Percentiles rank a stretch among this genome's conserved stretches.
phyloP scores from a whole-genome alignment of 2,797 vertebrate genomes.

The Melanotaenia boesemani region DNA sequence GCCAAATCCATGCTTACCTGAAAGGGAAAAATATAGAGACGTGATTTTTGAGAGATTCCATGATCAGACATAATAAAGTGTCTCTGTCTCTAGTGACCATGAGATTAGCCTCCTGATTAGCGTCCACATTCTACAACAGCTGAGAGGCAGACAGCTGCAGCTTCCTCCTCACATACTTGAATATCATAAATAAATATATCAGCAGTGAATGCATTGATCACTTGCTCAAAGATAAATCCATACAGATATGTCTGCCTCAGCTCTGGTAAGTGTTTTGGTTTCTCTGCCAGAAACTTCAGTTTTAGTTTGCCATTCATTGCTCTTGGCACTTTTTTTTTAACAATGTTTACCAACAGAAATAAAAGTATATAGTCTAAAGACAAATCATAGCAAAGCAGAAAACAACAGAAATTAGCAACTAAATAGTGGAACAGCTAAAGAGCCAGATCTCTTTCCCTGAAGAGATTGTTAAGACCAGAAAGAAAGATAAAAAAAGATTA shows the following conservation, averaged over 20 bases:
- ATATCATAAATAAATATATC: neutral
- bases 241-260: neutral
- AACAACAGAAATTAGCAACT: neutral
- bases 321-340: neutral
- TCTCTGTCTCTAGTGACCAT: constrained; percentile 24
- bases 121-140: neutral
- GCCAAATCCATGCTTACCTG: constrained; percentile 89
- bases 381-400: neutral
- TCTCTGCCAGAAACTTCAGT: neutral
- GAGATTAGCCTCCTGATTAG: constrained; percentile 32
- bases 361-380: neutral
- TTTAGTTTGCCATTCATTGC: neutral
- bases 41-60: neutral
- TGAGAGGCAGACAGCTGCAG: constrained; percentile 18
- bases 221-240: neutral
- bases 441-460: neutral
- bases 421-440: neutral
- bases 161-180: neutral
- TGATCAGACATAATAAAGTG: neutral
- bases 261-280: neutral
- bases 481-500: neutral
- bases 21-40: constrained; percentile 7
- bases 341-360: neutral
- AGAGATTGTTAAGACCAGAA: neutral
- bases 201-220: neutral